A percentile compares a stretch with the other conserved stretches of the same genome.
These are phyloP conservation scores for Centropristis striata DNA, from an alignment of 2,113 vertebrate genomes.

Conservation along the genomic window DNA sequence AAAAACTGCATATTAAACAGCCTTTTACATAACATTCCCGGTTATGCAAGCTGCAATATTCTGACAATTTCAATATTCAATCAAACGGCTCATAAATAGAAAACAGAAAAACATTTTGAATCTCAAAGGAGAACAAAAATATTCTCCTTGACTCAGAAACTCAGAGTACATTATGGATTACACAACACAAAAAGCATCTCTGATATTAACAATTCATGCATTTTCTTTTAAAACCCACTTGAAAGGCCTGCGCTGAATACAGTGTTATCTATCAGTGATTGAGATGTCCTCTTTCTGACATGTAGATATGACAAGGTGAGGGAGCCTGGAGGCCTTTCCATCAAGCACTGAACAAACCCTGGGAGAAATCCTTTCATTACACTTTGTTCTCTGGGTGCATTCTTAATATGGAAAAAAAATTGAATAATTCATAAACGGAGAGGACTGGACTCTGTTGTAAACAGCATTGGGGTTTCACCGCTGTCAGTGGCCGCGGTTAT, in stretches of 20 bases:
- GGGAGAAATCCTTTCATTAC: slow-evolving; percentile 69
- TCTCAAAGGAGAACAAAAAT: slow-evolving; percentile 25
- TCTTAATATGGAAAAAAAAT: slow-evolving; percentile 57
- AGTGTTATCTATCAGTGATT: slow-evolving; percentile 50
- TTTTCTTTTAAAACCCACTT: slow-evolving; percentile 35
- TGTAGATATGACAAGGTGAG: slow-evolving; percentile 45
- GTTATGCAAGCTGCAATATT: slow-evolving; percentile 23
- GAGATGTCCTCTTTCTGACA: slow-evolving; percentile 54
- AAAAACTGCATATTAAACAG: slow-evolving; percentile 19
- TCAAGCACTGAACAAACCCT: slow-evolving; percentile 61
- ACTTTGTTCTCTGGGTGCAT: slow-evolving; percentile 72
- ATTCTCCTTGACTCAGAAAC: slow-evolving; percentile 15
- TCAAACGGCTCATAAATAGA: slow-evolving; percentile 19
- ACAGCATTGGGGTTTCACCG: slow-evolving; percentile 67
- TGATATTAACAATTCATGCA: slow-evolving; percentile 55
- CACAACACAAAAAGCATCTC: slow-evolving; percentile 50
- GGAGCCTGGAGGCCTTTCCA: slow-evolving; percentile 47
- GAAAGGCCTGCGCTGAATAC: slow-evolving; percentile 9
- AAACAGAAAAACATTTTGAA: slow-evolving; percentile 33
- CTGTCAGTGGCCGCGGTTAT: slow-evolving; percentile 64
- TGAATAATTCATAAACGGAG: slow-evolving; percentile 79
- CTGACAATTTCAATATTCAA: slow-evolving; percentile 19
- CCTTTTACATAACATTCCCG: slow-evolving; percentile 28
- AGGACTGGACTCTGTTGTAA: slow-evolving; percentile 65
- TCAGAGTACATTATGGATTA: slow-evolving; percentile 46